A percentile compares a stretch with the other conserved stretches of the same genome.
phyloP scores from a whole-genome alignment of 1,140 invertebrate genomes.

The Homalodisca vitripennis region DNA sequence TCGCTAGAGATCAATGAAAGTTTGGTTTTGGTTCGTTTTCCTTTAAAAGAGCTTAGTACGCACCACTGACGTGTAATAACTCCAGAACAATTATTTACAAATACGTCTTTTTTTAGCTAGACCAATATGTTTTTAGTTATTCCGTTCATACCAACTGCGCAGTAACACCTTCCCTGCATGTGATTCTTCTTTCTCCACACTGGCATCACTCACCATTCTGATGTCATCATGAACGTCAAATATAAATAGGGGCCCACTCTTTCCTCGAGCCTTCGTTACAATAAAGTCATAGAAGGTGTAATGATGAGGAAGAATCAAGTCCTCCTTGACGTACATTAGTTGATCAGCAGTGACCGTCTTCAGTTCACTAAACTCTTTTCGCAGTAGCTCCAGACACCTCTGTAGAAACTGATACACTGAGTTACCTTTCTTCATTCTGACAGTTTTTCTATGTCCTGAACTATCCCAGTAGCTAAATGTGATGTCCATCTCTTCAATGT shows the following conservation, averaged over 20 bases:
- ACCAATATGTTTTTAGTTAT: too few relatives aligned
- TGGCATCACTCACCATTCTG: constrained; percentile 90
- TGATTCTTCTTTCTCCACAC: constrained; percentile 96
- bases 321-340: too few relatives aligned
- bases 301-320: constrained; percentile 97
- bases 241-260: constrained; percentile 96
- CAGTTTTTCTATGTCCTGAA: constrained; percentile 95
- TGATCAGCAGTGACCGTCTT: too few relatives aligned
- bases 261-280: constrained; percentile 96
- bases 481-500: constrained; percentile 98
- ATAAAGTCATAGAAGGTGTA: constrained; percentile 99
- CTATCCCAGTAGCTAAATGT: constrained; percentile 99
- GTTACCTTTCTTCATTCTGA: constrained; percentile 92
- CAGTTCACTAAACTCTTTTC: too few relatives aligned
- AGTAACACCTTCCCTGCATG: constrained; percentile 96
- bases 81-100: too few relatives aligned
- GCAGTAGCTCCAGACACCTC: too few relatives aligned
- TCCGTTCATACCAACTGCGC: constrained; percentile 96
- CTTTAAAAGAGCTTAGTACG: too few relatives aligned
- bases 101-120: too few relatives aligned
- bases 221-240: constrained; percentile 98
- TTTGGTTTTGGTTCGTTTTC: too few relatives aligned
- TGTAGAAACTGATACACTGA: too few relatives aligned
- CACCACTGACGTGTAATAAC: too few relatives aligned
- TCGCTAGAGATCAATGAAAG: too few relatives aligned